phyloP scores from a whole-genome alignment of 2,888 invertebrate species.

The Aphidoletes aphidimyza region DNA sequence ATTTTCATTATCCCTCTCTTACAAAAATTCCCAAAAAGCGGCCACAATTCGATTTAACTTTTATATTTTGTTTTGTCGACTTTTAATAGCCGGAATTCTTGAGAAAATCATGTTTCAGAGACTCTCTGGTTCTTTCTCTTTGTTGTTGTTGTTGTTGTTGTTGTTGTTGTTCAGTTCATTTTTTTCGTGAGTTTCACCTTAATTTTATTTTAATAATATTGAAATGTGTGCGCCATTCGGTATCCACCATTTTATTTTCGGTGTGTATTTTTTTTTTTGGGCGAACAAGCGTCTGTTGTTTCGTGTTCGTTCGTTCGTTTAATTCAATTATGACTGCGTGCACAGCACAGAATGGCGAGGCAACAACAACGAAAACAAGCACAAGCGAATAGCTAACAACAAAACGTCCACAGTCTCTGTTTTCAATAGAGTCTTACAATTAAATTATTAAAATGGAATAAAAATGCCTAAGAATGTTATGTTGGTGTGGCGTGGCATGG shows the following conservation, averaged over 20 bases:
- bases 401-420: constrained; percentile 21
- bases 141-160: background rate
- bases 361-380: no score
- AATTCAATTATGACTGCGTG: constrained; percentile 47
- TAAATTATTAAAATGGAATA: constrained; percentile 53
- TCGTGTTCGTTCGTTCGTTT: constrained; percentile 41
- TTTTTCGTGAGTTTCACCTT: constrained; percentile 21
- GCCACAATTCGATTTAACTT: background rate
- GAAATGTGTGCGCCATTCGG: constrained; percentile 14
- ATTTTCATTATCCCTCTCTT: constrained; percentile 40
- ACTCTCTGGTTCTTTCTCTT: background rate
- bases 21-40: background rate
- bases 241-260: constrained; percentile 24
- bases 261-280: background rate
- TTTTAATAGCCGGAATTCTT: background rate
- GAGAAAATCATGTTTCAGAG: background rate
- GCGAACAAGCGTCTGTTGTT: constrained; percentile 21
- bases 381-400: background rate
- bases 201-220: constrained; percentile 54
- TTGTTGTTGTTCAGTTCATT: background rate
- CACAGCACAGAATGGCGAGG: background rate
- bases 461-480: constrained; percentile 4
- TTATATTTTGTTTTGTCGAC: background rate
- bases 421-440: constrained; percentile 40
- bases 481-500: background rate